A percentile compares a stretch with the other conserved stretches of the same genome.
These are phyloP conservation scores for Melieria picta DNA, from an alignment of 2,888 invertebrate genomes.

Conservation along the genomic window DNA sequence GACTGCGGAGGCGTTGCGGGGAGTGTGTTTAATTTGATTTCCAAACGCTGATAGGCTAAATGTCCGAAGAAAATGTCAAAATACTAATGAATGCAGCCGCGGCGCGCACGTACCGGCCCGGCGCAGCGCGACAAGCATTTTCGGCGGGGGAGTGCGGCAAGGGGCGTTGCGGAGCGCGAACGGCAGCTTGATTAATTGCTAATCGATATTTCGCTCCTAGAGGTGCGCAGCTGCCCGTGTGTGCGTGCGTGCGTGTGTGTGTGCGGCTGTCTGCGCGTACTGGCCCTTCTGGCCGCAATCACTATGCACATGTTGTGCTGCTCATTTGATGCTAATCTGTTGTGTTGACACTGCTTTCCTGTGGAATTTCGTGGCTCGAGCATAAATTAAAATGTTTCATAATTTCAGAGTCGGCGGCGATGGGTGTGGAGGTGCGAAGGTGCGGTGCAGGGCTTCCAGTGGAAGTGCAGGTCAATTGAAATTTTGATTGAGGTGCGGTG, in stretches of 20 bases:
- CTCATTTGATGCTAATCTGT: slow-evolving; percentile 50
- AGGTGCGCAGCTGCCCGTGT: not conserved
- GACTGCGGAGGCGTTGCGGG: slow-evolving; percentile 32
- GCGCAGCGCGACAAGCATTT: too few species aligned
- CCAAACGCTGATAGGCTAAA: slow-evolving; percentile 60
- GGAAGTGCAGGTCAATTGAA: slow-evolving; percentile 18
- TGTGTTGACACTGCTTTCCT: slow-evolving; percentile 59
- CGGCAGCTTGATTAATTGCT: slow-evolving; percentile 40
- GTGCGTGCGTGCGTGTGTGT: not conserved
- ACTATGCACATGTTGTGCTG: slow-evolving; percentile 37
- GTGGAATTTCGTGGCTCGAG: slow-evolving; percentile 45
- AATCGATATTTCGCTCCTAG: slow-evolving; percentile 30
- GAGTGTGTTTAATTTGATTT: slow-evolving; percentile 29
- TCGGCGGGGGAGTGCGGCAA: not conserved
- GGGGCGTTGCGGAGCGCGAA: slow-evolving; percentile 6
- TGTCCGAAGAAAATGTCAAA: slow-evolving; percentile 64
- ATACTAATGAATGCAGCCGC: slow-evolving; percentile 50
- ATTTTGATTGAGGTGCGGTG: slow-evolving; percentile 27
- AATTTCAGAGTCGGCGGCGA: not conserved
- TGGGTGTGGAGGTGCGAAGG: not conserved
- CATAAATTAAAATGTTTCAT: not conserved
- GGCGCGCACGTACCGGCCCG: not conserved
- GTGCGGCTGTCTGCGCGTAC: slow-evolving; percentile 19
- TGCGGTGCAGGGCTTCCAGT: too few species aligned
- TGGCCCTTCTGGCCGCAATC: slow-evolving; percentile 7